Percentiles rank a stretch among this genome's conserved stretches.
phyloP scores from a whole-genome alignment of 2,113 vertebrate species.

The Rhinogobius similis region DNA sequence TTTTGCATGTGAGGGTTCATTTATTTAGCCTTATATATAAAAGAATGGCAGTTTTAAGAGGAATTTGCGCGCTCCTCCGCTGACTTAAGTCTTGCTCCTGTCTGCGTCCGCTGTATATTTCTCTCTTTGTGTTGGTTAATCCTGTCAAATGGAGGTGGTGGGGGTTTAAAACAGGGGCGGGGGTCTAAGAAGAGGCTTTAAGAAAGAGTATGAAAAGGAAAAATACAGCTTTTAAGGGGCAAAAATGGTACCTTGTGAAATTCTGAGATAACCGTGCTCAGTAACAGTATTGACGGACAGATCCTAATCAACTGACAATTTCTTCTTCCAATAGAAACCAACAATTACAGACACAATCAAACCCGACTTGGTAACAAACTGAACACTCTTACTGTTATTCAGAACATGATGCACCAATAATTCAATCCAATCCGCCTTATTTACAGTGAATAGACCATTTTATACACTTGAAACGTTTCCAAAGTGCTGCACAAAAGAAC shows the following conservation, averaged over 20 bases:
- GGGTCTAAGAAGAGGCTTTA: no score
- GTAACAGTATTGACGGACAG: not conserved
- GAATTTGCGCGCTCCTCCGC: conserved; percentile 43
- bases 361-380: no score
- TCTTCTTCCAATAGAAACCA: no score
- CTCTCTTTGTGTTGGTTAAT: conserved; percentile 64
- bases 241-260: not conserved
- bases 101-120: conserved; percentile 32
- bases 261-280: not conserved
- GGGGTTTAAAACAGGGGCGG: no score
- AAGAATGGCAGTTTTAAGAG: conserved; percentile 41
- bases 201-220: not conserved
- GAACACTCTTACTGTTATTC: conserved; percentile 41
- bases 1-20: no score
- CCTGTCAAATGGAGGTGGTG: conserved; percentile 36
- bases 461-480: no score
- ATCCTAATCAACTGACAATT: no score
- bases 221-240: not conserved
- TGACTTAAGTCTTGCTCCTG: conserved; percentile 36
- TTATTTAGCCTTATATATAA: no score
- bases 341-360: no score
- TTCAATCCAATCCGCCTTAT: no score
- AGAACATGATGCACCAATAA: not conserved
- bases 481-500: no score
- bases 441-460: no score